phyloP scores from a whole-genome alignment of 2,888 invertebrate species.

The Rhynchonema sp. region DNA sequence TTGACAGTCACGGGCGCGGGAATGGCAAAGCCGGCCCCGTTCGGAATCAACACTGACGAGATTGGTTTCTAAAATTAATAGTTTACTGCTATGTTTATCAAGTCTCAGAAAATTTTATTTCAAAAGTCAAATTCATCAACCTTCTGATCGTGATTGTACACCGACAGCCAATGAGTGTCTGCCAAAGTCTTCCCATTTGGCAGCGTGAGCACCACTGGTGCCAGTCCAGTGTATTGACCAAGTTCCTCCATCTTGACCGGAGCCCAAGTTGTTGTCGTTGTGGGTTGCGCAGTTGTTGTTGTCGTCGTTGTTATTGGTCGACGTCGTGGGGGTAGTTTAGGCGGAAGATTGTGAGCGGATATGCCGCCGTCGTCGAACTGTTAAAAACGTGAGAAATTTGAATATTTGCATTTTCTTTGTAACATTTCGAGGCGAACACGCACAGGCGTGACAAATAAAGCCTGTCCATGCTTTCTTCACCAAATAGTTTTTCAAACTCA shows the following conservation, averaged over 20 bases:
- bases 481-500: no score
- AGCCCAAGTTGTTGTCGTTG: neutral
- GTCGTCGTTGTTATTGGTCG: no score
- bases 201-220: neutral
- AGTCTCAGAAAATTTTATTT: no score
- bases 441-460: no score
- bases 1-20: constrained; percentile 16
- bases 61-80: constrained; percentile 7
- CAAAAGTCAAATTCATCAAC: no score
- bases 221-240: neutral
- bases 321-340: no score
- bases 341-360: no score
- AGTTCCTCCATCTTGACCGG: neutral
- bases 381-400: no score
- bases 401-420: no score
- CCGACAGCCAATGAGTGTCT: neutral
- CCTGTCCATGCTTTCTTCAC: no score
- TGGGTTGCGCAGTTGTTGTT: neutral
- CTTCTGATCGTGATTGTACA: neutral
- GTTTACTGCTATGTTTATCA: neutral
- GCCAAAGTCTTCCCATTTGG: neutral
- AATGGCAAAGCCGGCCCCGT: constrained; percentile 16
- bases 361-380: no score
- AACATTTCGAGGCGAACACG: no score
- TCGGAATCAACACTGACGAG: constrained; percentile 20